Conservation (phyloP, 2,797 vertebrate genomes). For the Acanthurus lineatus region DNA sequence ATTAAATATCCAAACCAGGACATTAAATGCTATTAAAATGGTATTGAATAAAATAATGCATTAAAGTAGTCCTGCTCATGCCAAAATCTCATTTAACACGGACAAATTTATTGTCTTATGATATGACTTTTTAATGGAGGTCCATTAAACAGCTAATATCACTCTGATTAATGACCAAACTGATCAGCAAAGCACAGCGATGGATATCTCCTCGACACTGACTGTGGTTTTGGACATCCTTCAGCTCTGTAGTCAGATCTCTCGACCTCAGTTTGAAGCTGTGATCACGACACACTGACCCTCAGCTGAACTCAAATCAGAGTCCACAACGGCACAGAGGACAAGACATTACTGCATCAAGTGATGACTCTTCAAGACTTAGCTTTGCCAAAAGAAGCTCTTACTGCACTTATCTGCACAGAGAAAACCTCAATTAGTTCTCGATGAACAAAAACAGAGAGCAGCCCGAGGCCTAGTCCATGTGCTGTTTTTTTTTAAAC, state of each 20-base stretch:
- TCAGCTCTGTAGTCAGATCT: constrained; percentile 1
- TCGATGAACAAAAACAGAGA: no score
- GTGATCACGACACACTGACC: constrained; percentile 31
- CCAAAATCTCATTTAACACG: no score
- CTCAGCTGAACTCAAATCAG: constrained; percentile 47
- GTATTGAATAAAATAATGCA: no score
- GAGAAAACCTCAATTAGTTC: background rate
- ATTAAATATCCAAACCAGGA: background rate
- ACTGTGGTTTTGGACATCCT: background rate
- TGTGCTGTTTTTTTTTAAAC: no score
- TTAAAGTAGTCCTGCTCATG: no score
- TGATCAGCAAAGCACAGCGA: background rate
- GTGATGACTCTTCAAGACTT: constrained; percentile 27
- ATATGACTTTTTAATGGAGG: no score
- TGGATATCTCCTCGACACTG: background rate
- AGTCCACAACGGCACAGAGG: constrained; percentile 4
- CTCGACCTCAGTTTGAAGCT: background rate
- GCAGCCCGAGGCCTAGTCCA: no score
- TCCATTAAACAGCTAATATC: no score
- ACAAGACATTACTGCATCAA: constrained; percentile 29
- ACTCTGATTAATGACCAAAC: background rate
- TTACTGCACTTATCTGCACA: background rate
- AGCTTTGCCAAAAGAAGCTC: constrained; percentile 8
- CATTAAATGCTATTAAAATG: no score
- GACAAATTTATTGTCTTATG: no score